A percentile compares a stretch with the other conserved stretches of the same genome.
Evolutionary conservation across 2,797 vertebrate species (phyloP).

Genomic region (Yasuhikotakia modesta): DNA sequence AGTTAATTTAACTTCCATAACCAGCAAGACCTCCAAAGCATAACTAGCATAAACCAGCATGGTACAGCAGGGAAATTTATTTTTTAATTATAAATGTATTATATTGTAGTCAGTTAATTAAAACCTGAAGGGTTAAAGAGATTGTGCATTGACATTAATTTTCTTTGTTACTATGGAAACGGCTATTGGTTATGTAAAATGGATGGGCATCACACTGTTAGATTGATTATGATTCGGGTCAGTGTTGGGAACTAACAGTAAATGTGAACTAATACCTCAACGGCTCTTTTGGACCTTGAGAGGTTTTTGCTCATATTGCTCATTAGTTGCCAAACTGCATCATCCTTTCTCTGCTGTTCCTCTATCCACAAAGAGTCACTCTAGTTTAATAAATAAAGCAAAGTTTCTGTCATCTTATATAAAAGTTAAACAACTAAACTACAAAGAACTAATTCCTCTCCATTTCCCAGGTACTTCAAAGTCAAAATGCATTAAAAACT

Average conservation of each 20-base stretch:
- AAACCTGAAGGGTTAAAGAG: not conserved
- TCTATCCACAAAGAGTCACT: not conserved
- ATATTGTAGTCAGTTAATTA: constrained; percentile 8
- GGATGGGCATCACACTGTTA: not conserved
- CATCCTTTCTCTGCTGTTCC: constrained; percentile 1
- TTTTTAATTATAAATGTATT: no score
- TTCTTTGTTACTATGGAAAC: not conserved
- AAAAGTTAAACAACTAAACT: not conserved
- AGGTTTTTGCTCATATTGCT: not conserved
- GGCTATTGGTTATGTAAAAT: constrained; percentile 3
- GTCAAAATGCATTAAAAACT: not conserved
- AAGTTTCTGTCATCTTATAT: not conserved
- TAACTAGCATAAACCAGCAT: not conserved
- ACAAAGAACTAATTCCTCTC: not conserved
- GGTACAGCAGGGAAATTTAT: not conserved
- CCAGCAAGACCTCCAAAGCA: no score
- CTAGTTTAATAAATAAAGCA: constrained; percentile 10
- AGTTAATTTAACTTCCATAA: no score
- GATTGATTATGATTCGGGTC: not conserved
- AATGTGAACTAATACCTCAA: constrained; percentile 72
- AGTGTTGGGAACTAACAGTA: not conserved
- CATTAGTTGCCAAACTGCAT: not conserved
- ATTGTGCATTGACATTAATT: not conserved
- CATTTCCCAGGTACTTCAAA: not conserved
- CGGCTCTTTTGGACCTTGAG: constrained; percentile 19